These are phyloP conservation scores for Malurus elegans DNA, from an alignment of 2,113 vertebrate genomes.

Conservation along the genomic window DNA sequence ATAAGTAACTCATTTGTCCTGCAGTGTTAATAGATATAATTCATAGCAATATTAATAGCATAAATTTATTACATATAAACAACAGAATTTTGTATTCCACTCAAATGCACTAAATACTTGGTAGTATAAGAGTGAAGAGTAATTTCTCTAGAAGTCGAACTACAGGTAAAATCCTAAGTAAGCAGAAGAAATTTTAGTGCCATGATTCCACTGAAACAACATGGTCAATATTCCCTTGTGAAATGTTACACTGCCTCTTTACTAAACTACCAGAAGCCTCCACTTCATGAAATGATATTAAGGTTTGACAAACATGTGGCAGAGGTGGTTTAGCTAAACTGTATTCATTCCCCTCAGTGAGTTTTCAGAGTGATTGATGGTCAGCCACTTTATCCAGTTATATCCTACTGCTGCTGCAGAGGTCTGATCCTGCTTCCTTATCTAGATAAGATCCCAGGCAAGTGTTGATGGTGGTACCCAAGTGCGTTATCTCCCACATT, in stretches of 20 bases:
- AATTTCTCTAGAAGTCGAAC: not conserved
- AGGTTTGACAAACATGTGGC: not conserved
- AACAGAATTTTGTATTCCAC: not conserved
- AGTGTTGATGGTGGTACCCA: not conserved
- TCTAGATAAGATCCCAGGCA: not conserved
- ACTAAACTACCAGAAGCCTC: not conserved
- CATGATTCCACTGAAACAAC: not conserved
- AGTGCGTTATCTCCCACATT: not conserved
- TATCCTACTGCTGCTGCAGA: not conserved
- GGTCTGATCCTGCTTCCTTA: not conserved
- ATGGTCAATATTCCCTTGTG: not conserved
- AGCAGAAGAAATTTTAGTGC: not conserved
- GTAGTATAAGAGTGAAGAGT: not conserved
- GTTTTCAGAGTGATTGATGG: not conserved
- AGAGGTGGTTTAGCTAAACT: not conserved
- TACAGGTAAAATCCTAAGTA: not conserved
- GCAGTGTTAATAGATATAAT: not conserved
- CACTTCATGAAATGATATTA: not conserved
- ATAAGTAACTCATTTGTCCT: not conserved
- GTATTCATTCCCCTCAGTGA: rapidly evolving
- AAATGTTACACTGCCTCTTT: not conserved
- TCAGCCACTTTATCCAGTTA: not conserved
- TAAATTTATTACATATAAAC: not conserved
- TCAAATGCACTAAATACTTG: not conserved
- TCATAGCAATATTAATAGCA: not conserved